These are phyloP conservation scores for Achlya flavicornis DNA, from an alignment of 2,888 invertebrate species.

Conservation along the genomic window DNA sequence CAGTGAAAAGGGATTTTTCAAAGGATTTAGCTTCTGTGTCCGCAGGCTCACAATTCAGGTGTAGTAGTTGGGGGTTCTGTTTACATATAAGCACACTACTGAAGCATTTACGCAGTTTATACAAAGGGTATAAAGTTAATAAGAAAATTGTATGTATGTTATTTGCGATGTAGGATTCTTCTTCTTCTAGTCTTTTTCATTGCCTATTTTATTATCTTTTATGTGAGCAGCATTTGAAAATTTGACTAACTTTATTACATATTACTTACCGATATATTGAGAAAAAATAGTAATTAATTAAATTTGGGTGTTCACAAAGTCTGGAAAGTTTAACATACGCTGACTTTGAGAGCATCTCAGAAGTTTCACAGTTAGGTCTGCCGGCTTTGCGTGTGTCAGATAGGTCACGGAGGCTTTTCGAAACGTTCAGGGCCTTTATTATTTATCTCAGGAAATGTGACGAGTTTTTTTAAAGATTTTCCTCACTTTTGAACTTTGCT, in stretches of 20 bases:
- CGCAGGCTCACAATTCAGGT: neutral
- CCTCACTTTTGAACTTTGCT: neutral
- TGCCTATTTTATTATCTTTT: too few relatives aligned
- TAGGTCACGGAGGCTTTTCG: constrained; percentile 23
- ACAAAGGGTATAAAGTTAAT: too few relatives aligned
- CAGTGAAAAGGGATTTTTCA: constrained; percentile 11
- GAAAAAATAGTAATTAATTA: neutral
- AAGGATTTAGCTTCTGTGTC: constrained; percentile 1
- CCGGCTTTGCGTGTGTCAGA: constrained; percentile 36
- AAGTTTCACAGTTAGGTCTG: constrained; percentile 36
- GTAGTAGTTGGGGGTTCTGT: neutral
- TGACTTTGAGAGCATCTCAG: constrained; percentile 21
- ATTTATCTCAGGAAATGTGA: constrained; percentile 36
- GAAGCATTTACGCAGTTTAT: neutral
- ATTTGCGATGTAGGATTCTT: too few relatives aligned
- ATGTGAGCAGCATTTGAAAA: too few relatives aligned
- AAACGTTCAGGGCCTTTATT: constrained; percentile 35
- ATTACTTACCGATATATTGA: neutral
- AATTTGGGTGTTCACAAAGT: neutral
- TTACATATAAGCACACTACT: too few relatives aligned
- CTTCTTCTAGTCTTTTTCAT: too few relatives aligned
- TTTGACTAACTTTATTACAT: too few relatives aligned
- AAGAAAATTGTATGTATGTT: too few relatives aligned
- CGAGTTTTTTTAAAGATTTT: constrained; percentile 8
- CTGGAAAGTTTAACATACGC: constrained; percentile 23